Conservation (phyloP, 2,888 invertebrate genomes). For the Ornithoptera alexandrae region DNA sequence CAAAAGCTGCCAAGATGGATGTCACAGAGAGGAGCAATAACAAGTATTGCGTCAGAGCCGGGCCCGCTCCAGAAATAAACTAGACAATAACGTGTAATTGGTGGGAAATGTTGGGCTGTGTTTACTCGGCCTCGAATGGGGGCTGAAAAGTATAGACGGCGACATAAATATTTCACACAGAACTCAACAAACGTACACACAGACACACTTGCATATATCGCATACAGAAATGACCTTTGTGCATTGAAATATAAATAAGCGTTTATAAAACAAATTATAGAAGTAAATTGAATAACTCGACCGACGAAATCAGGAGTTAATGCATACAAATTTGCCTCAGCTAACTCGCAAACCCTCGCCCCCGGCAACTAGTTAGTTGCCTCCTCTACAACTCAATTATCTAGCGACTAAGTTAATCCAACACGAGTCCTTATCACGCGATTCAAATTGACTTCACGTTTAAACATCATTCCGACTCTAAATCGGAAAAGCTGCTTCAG, state of each 20-base stretch:
- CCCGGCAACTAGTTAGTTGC: slow-evolving; percentile 7
- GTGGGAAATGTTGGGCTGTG: slow-evolving; percentile 35
- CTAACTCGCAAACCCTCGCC: slow-evolving; percentile 5
- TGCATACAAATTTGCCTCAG: slow-evolving; percentile 7
- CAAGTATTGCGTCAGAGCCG: slow-evolving; percentile 40
- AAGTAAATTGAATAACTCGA: background rate
- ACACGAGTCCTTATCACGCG: slow-evolving; percentile 14
- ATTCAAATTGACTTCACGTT: slow-evolving; percentile 17
- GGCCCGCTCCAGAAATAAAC: slow-evolving; percentile 42
- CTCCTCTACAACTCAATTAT: slow-evolving; percentile 17
- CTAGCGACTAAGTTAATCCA: slow-evolving; percentile 13
- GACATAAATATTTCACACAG: slow-evolving; percentile 4
- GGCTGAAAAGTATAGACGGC: slow-evolving; percentile 22
- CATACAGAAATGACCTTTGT: no score
- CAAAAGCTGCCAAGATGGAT: slow-evolving; percentile 16
- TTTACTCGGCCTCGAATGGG: slow-evolving; percentile 34
- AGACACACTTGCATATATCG: no score
- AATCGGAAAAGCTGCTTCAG: no score
- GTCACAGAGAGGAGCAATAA: slow-evolving; percentile 23
- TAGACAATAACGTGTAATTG: slow-evolving; percentile 42
- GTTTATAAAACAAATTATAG: background rate
- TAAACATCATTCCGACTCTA: background rate
- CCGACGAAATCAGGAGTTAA: slow-evolving; percentile 3
- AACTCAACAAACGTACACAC: background rate
- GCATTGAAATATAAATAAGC: background rate